Evolutionary conservation across 2,888 invertebrate genomes (phyloP), one percentile per base, ranked within the genome.

Genomic region (Lasioglossum villosulum): DNA sequence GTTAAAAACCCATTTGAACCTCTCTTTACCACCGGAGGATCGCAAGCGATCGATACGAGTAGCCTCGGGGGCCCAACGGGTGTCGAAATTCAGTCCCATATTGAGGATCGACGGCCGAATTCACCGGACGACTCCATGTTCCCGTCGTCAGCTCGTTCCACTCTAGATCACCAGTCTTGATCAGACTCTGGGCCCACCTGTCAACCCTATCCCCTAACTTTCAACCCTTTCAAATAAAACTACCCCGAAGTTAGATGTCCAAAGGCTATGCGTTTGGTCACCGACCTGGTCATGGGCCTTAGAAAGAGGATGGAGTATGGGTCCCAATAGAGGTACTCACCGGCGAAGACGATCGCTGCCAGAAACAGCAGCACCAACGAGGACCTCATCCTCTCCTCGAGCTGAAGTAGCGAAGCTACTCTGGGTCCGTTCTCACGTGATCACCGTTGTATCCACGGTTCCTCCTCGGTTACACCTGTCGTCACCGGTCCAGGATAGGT

Each of bases 301-400:
- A 23, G 48, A 19, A 48, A 48, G 48, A 48, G 5, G 48, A 48
- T 48, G 19, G 16, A 48, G 6, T 48, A 6, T 19, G 48, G 48
- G 19, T 0, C 19, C 27, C 1, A 4, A 27, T n/a, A 27, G 27
- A 27, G 70, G 34, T 89, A 95, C 95, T 95, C 91, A 95, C 95
- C 94, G 90, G 91, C 90, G 81, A 92, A 83, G 66, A 92, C 92
- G 84, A 93, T 83, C 82, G 93, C 92, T 89, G 93, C 93, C 84
- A 92, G 90, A 82, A 93, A 88, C 77, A 95, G 91, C 91, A 94
- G 91, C 92, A 93, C 92, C 89, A 94, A 88, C 91, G 93, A 94
- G 92, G 93, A 92, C 92, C 91, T 94, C 93, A 91, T 93, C 92
- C 75, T 68, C 74, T 16, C 48, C 42, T 76, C 52, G 66, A n/a